phyloP scores from a whole-genome alignment of 92 coral and sea anemone species.

The Anthopleura xanthogrammica region DNA sequence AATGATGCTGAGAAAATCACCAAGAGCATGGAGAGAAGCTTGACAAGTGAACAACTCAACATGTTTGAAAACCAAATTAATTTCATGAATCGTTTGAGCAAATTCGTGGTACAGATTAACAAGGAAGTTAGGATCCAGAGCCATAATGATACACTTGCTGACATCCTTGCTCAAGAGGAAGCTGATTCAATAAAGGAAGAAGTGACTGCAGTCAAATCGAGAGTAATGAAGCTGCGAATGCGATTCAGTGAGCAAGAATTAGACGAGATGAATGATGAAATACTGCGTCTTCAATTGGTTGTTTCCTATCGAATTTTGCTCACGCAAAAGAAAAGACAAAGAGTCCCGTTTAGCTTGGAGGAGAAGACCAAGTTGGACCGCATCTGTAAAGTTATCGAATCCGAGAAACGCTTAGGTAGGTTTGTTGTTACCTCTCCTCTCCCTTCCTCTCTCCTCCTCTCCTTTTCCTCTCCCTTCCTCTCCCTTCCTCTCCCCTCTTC shows the following conservation, averaged over 20 bases:
- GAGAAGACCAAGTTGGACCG: background rate
- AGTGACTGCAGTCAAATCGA: slow-evolving; percentile 30
- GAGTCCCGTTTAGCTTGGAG: background rate
- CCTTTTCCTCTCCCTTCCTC: background rate
- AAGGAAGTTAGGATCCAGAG: background rate
- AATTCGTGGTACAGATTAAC: slow-evolving; percentile 4
- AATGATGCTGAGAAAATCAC: slow-evolving; percentile 13
- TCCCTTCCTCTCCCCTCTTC: background rate
- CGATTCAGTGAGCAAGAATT: slow-evolving; percentile 81
- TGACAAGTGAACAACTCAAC: slow-evolving; percentile 60
- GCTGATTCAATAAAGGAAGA: background rate
- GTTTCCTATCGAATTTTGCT: slow-evolving; percentile 39
- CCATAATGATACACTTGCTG: background rate
- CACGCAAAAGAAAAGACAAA: slow-evolving; percentile 34
- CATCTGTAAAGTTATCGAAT: slow-evolving; percentile 44
- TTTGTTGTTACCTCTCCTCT: too few relatives aligned
- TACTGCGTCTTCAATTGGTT: slow-evolving; percentile 54
- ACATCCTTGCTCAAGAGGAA: background rate
- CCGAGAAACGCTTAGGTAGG: slow-evolving; percentile 48
- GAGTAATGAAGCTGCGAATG: slow-evolving; percentile 48
- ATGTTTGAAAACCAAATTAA: slow-evolving; percentile 75
- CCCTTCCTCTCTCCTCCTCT: background rate
- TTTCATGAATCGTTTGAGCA: slow-evolving; percentile 55
- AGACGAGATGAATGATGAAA: slow-evolving; percentile 78
- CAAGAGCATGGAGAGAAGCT: slow-evolving; percentile 1